A percentile compares a stretch with the other conserved stretches of the same genome.
phyloP scores from a whole-genome alignment of 1,140 invertebrate genomes.

The Orius laevigatus region DNA sequence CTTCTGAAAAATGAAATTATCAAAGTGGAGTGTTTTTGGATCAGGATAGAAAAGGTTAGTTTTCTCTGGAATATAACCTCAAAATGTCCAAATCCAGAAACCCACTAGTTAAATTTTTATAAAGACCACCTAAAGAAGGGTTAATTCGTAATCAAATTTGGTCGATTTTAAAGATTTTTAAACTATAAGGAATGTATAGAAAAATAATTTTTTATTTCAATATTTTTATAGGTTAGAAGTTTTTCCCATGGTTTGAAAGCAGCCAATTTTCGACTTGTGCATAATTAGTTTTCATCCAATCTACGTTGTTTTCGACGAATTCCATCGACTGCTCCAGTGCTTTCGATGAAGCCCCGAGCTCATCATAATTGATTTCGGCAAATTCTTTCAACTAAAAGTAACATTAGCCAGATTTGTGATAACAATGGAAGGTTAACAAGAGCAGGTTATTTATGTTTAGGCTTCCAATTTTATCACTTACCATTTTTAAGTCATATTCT shows the following conservation, averaged over 20 bases:
- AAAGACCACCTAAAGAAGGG: no score
- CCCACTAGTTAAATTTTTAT: no score
- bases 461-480: slow-evolving; percentile 28
- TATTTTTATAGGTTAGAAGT: no score
- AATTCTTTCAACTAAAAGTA: slow-evolving; percentile 44
- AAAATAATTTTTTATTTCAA: no score
- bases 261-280: slow-evolving; percentile 56
- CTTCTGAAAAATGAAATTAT: no score
- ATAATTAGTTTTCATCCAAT: slow-evolving; percentile 64
- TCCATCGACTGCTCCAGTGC: slow-evolving; percentile 63
- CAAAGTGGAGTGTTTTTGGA: no score
- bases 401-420: slow-evolving; percentile 9
- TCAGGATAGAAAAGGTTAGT: no score
- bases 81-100: no score
- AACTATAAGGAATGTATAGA: no score
- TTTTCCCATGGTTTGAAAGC: background rate
- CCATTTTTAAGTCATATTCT: slow-evolving; percentile 54
- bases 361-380: slow-evolving; percentile 34
- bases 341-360: slow-evolving; percentile 42
- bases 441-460: background rate
- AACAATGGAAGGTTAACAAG: slow-evolving; percentile 7
- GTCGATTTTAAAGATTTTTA: no score
- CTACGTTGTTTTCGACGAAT: slow-evolving; percentile 55
- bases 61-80: no score
- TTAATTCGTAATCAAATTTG: no score